phyloP scores from a whole-genome alignment of 1,140 invertebrate genomes.

The Panonychus citri region DNA sequence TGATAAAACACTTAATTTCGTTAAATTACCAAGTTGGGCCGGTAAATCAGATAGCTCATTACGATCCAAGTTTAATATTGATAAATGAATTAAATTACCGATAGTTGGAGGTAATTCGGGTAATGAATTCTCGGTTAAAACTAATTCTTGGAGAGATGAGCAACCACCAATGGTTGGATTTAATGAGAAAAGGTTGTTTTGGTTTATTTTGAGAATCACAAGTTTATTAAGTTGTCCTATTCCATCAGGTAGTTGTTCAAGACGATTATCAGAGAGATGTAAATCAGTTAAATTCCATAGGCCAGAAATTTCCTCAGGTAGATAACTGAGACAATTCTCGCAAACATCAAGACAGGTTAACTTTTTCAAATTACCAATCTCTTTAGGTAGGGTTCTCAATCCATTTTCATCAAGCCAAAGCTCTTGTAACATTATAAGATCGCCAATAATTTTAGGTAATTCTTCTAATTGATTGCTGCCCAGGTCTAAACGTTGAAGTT shows the following conservation, averaged over 20 bases:
- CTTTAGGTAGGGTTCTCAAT: conserved; percentile 64
- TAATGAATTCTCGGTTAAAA: conserved; percentile 89
- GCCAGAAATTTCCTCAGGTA: conserved; percentile 89
- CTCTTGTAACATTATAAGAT: conserved; percentile 73
- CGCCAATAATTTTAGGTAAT: conserved; percentile 80
- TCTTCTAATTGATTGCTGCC: conserved; percentile 96
- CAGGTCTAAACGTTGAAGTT: conserved; percentile 78
- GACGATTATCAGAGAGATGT: conserved; percentile 81
- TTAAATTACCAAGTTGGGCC: conserved; percentile 62
- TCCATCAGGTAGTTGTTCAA: conserved; percentile 77
- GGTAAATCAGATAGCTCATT: conserved; percentile 74
- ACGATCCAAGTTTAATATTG: conserved; percentile 89
- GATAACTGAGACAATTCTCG: conserved; percentile 68
- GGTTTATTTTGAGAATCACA: conserved; percentile 87
- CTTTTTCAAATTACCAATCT: conserved; percentile 69
- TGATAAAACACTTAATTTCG: conserved; percentile 72
- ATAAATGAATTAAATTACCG: conserved; percentile 72
- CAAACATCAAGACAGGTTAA: conserved; percentile 82
- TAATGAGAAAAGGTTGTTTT: conserved; percentile 70
- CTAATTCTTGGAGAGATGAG: conserved; percentile 78
- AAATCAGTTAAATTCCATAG: conserved; percentile 73
- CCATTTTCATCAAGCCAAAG: conserved; percentile 96
- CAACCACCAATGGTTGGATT: conserved; percentile 82
- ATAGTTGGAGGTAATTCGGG: conserved; percentile 71
- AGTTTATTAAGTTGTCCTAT: conserved; percentile 69